Evolutionary conservation across 2,888 invertebrate genomes (phyloP), one percentile per base, ranked within the genome.

Genomic region (Corbicula japonica): DNA sequence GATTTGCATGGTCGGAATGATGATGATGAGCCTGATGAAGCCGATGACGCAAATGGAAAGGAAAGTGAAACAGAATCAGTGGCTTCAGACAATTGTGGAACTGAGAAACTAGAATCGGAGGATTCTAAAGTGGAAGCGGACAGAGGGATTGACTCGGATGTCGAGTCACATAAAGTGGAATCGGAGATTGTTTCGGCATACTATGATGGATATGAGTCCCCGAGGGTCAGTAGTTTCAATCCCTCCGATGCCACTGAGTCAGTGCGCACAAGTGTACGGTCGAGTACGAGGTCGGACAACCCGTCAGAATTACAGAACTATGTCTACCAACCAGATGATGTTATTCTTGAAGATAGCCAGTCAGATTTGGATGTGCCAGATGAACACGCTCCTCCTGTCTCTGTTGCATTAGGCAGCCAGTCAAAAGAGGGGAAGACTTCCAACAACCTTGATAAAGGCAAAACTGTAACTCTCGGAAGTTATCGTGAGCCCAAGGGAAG

Each of bases 111-210:
- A 3, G 83, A 79, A 48, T 83, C 79, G 18, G 83, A 83, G 60
- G 83, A 83, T 63, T 83, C 83, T 4, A 83, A 83, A 58, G 83
- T 79, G 18, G 83, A 83, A 46, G 83, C 83, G 21, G 83, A 83
- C 35, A 60, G 79, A 60, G 76, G 32, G 28, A 61, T 76, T 21
- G 83, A 83, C 58, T 76, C 70, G n/a, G 76, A 78, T 63, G 58
- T 44, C 18, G 79, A 79, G 30, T 75, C 70, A 8, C 76, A 70
- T 10, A 69, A 60, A 50, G 61, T 48, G 6, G 76, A 79, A 28
- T 83, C 83, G 21, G 79, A 83, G 54, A 70, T 71, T 44, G 72
- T 72, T n/a, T 75, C 77, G 0, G 66, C 66, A 3, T 58, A 58
- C n/a, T 83, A 48, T 54, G 83, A 83, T 70, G 83, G 83, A 21